These are phyloP conservation scores for Allygus modestus DNA, from an alignment of 2,888 invertebrate species.

Conservation along the genomic window DNA sequence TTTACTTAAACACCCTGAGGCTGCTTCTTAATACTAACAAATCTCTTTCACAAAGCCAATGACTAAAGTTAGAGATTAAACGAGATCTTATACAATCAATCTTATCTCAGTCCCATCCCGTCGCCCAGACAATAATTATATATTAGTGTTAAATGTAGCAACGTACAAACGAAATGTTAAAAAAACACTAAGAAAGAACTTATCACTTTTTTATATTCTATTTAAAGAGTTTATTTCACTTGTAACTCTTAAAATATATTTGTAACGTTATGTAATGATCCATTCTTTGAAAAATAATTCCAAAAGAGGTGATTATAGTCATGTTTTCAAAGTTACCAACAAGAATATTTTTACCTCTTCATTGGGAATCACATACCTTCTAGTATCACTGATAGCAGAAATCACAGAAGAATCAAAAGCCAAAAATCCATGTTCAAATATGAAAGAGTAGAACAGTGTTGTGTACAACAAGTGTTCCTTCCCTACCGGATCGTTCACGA, in stretches of 20 bases:
- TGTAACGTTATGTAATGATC: too few relatives aligned
- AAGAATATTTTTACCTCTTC: conserved; percentile 15
- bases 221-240: too few relatives aligned
- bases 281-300: too few relatives aligned
- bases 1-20: too few relatives aligned
- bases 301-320: neutral
- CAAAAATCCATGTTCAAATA: conserved; percentile 15
- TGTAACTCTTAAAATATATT: too few relatives aligned
- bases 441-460: neutral
- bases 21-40: too few relatives aligned
- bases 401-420: neutral
- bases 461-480: conserved; percentile 33
- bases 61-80: neutral
- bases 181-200: too few relatives aligned
- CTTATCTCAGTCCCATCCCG: neutral
- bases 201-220: too few relatives aligned
- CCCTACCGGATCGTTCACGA: neutral
- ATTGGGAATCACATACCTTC: conserved; percentile 26
- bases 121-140: too few relatives aligned
- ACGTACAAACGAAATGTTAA: too few relatives aligned
- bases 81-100: neutral
- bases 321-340: neutral
- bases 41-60: neutral
- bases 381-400: conserved; percentile 16
- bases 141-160: too few relatives aligned